These are phyloP conservation scores for Diarsia rubi DNA, from an alignment of 2,888 invertebrate genomes.

Conservation along the genomic window DNA sequence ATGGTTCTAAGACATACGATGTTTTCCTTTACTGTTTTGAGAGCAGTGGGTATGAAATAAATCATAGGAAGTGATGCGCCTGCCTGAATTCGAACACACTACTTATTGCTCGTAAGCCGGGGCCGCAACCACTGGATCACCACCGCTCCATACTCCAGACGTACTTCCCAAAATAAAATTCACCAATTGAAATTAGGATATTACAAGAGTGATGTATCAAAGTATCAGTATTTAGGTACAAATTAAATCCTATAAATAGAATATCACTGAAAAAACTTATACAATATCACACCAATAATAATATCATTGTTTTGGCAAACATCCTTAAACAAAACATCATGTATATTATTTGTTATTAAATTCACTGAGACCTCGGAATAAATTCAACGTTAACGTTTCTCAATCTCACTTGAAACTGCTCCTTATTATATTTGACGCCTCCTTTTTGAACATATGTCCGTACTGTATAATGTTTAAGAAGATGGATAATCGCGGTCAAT, in stretches of 20 bases:
- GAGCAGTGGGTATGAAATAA: too few species aligned
- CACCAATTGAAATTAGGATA: not conserved
- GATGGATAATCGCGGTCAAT: conserved; percentile 71
- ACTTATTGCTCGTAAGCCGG: too few species aligned
- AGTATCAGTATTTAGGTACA: not conserved
- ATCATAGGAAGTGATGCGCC: too few species aligned
- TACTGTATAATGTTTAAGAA: conserved; percentile 72
- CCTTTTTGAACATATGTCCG: conserved; percentile 67
- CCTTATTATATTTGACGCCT: conserved; percentile 71
- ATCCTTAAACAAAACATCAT: too few species aligned
- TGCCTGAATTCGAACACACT: too few species aligned
- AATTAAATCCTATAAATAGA: not conserved
- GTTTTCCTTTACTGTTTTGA: too few species aligned
- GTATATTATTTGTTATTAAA: too few species aligned
- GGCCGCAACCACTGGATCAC: too few species aligned
- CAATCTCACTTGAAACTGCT: conserved; percentile 73
- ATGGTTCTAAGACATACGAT: too few species aligned
- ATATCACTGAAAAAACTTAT: not conserved
- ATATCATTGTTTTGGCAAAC: not conserved
- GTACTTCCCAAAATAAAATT: not conserved
- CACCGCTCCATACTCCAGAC: too few species aligned
- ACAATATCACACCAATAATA: not conserved
- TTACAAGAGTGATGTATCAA: not conserved
- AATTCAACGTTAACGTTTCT: conserved; percentile 74
- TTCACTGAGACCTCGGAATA: conserved; percentile 57